A percentile compares a stretch with the other conserved stretches of the same genome.
Evolutionary conservation across 1,140 invertebrate genomes (phyloP).

Genomic region (Drosophila takahashii): DNA sequence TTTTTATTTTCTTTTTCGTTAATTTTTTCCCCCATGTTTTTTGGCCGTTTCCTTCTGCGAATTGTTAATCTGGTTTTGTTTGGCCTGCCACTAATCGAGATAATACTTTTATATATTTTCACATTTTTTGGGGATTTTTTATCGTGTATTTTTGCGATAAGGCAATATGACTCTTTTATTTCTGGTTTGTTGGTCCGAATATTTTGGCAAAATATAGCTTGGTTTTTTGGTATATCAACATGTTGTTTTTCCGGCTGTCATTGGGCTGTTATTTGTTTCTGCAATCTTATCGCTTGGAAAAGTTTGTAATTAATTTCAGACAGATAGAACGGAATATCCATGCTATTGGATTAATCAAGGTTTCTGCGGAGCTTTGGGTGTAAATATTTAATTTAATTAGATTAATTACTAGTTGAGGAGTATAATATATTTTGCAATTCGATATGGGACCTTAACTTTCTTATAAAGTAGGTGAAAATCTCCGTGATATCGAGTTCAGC

Average conservation of each 20-base stretch:
- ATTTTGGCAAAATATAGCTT: not conserved
- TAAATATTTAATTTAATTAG: not conserved
- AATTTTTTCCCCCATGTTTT: conserved; percentile 19
- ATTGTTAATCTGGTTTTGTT: conserved; percentile 42
- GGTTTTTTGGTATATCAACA: not conserved
- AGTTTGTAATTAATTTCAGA: conserved; percentile 19
- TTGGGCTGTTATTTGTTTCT: conserved; percentile 9
- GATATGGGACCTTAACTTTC: not conserved
- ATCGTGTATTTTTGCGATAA: conserved; percentile 25
- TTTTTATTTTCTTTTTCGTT: conserved; percentile 43
- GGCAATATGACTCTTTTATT: conserved; percentile 13
- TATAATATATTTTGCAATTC: not conserved
- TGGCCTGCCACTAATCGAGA: conserved; percentile 52
- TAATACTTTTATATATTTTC: conserved; percentile 47
- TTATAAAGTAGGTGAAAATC: conserved; percentile 6
- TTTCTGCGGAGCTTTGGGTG: not conserved
- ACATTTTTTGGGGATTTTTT: not conserved
- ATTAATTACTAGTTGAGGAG: too few species aligned
- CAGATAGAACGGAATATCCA: not conserved
- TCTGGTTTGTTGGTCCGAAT: conserved; percentile 6
- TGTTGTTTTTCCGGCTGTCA: conserved; percentile 17
- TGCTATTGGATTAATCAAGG: not conserved
- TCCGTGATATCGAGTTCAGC: not conserved
- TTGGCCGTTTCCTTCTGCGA: conserved; percentile 19
- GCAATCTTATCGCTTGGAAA: conserved; percentile 36